Evolutionary conservation across 2,113 vertebrate species (phyloP).

Genomic region (Seriola quinqueradiata): DNA sequence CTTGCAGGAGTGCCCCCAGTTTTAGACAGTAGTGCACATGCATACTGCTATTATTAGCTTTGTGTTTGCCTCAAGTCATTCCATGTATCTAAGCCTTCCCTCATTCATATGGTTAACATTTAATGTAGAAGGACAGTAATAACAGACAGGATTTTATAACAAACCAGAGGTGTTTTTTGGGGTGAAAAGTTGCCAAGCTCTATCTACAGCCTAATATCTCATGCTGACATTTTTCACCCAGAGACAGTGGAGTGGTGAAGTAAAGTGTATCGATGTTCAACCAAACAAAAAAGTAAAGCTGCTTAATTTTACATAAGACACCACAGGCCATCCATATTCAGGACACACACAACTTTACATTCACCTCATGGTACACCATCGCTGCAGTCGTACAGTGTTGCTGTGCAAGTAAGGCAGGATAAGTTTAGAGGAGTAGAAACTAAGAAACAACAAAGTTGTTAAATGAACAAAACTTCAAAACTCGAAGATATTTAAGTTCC

Average conservation of each 20-base stretch:
- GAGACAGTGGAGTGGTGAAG: slow-evolving; percentile 39
- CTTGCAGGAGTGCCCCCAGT: slow-evolving; percentile 2
- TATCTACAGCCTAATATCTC: slow-evolving; percentile 33
- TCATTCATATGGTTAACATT: slow-evolving; percentile 22
- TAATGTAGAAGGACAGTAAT: slow-evolving; percentile 9
- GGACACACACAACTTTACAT: slow-evolving; percentile 27
- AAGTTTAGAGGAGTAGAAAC: slow-evolving; percentile 16
- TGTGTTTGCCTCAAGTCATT: slow-evolving; percentile 20
- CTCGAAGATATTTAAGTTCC: not conserved
- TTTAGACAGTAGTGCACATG: not conserved
- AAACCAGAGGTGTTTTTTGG: slow-evolving; percentile 18
- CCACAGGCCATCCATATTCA: slow-evolving; percentile 46
- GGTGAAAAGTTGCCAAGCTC: slow-evolving; percentile 10
- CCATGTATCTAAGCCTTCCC: not conserved
- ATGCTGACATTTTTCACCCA: slow-evolving; percentile 46
- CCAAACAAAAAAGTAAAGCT: slow-evolving; percentile 69
- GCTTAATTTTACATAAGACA: slow-evolving; percentile 67
- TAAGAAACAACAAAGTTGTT: slow-evolving; percentile 21
- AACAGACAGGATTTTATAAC: slow-evolving; percentile 9
- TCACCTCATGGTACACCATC: slow-evolving; percentile 15
- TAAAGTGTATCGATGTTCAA: slow-evolving; percentile 53
- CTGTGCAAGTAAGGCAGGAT: slow-evolving; percentile 8
- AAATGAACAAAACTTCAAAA: slow-evolving; percentile 22
- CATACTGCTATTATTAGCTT: not conserved
- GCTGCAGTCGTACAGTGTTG: not conserved